Base-by-base conservation (phyloP, 2,113 vertebrate species). In the Pampusana beccarii region DNA sequence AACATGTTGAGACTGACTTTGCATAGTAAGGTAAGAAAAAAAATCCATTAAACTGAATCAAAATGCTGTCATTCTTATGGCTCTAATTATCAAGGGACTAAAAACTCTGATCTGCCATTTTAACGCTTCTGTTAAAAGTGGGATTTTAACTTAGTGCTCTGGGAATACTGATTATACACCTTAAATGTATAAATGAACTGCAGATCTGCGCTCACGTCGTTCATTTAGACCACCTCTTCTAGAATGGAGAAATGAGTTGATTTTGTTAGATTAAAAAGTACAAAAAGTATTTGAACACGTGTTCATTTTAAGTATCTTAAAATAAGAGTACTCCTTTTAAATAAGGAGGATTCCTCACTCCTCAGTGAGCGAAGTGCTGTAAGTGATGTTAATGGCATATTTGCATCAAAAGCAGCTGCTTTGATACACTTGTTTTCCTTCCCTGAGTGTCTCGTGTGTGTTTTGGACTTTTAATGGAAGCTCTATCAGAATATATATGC, bases 1-100 rank as follows among this genome's bases (percentile, higher is more conserved):
- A 94, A 54, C 5, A 9, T 95, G 90, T 96, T 95, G 93, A 93
- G 88, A 73, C 88, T 95, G 93, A 90, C 58, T 70, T 44, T 56
- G 84, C 81, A 66, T 83, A 83, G 80, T 75, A 88, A 82, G 34
- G 66, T 84, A 74, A 74, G 56, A 60, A 95, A 94, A 94, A 84
- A 95, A 94, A 72, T 34, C 44, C 73, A 71, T 82, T 92, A 85
- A 93, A 85, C 16, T 20, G 61, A 93, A 85, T 92, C 61, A 89
- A 96, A 93, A 96, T 93, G 86, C 79, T 95, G 57, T 94, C 80
- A 91, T 62, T 95, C 93, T 61, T 78, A 29, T 73, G 70, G 46
- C 62, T 94, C 5, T 93, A 77, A 60, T 94, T 96, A 82, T 86
- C 80, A 71, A 92, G 77, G 69, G 90, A 91, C 60, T 91, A 34